These are phyloP conservation scores for Hirundo rustica DNA, from an alignment of 2,797 vertebrate species.

Conservation along the genomic window DNA sequence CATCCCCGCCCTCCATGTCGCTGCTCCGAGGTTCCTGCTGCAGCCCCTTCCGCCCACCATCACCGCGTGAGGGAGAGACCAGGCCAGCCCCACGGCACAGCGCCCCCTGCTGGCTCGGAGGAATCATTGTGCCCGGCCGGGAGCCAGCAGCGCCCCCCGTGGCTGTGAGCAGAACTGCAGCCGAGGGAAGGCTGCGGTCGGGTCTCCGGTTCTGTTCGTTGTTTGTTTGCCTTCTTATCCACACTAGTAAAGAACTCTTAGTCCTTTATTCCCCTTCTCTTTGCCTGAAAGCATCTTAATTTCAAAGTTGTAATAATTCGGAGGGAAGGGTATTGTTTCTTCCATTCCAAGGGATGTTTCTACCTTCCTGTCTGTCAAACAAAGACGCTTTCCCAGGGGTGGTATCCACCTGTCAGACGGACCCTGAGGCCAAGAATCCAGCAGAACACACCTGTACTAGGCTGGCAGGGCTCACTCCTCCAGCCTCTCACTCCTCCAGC, in stretches of 20 bases:
- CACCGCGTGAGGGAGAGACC: not conserved
- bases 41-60: not conserved
- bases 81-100: not conserved
- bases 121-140: not conserved
- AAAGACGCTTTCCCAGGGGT: not conserved
- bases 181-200: too few relatives aligned
- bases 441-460: fast-evolving
- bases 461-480: not conserved
- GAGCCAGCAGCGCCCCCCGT: not conserved
- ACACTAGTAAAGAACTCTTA: fast-evolving
- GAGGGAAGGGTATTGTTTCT: too few relatives aligned
- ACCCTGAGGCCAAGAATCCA: not conserved
- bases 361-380: fast-evolving
- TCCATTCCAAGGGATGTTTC: fast-evolving
- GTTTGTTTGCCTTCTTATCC: not conserved
- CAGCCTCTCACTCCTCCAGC: fast-evolving
- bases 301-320: fast-evolving
- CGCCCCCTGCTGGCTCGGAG: not conserved
- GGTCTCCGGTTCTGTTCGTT: not conserved
- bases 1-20: too few relatives aligned
- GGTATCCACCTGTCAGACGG: fast-evolving
- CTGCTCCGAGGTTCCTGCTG: too few relatives aligned
- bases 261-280: not conserved
- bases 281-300: fast-evolving
- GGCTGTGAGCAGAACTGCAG: fast-evolving